Percentiles rank a stretch among this genome's conserved stretches.
phyloP scores from a whole-genome alignment of 2,888 invertebrate genomes.

The Lasioglossum calceatum region DNA sequence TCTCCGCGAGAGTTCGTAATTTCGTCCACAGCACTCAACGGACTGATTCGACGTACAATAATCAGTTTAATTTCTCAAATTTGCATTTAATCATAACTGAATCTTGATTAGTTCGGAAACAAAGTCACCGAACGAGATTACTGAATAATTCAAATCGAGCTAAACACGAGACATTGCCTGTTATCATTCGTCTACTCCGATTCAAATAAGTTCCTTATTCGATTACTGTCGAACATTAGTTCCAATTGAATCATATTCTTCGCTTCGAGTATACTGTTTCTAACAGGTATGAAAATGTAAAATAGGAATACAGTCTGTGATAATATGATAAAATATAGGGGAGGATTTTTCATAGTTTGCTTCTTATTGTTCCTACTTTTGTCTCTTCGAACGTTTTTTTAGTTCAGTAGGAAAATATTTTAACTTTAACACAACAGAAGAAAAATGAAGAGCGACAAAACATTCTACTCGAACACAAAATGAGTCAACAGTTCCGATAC shows the following conservation, averaged over 20 bases:
- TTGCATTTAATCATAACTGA: background rate
- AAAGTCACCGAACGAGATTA: background rate
- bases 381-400: too few relatives aligned
- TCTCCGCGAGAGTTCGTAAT: conserved; percentile 16
- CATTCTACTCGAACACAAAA: background rate
- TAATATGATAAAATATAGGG: too few relatives aligned
- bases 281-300: background rate
- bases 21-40: conserved; percentile 12
- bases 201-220: background rate
- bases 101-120: background rate
- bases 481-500: too few relatives aligned
- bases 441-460: background rate
- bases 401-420: background rate
- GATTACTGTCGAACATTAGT: background rate
- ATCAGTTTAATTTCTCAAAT: background rate
- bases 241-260: background rate
- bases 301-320: too few relatives aligned
- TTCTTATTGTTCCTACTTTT: too few relatives aligned
- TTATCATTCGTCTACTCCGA: background rate
- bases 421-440: background rate
- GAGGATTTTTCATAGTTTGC: too few relatives aligned
- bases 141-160: background rate
- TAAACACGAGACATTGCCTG: background rate
- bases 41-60: conserved; percentile 4
- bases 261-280: background rate